Base-by-base conservation (phyloP, 2,888 invertebrate species). In the Uloborus plumipes region DNA sequence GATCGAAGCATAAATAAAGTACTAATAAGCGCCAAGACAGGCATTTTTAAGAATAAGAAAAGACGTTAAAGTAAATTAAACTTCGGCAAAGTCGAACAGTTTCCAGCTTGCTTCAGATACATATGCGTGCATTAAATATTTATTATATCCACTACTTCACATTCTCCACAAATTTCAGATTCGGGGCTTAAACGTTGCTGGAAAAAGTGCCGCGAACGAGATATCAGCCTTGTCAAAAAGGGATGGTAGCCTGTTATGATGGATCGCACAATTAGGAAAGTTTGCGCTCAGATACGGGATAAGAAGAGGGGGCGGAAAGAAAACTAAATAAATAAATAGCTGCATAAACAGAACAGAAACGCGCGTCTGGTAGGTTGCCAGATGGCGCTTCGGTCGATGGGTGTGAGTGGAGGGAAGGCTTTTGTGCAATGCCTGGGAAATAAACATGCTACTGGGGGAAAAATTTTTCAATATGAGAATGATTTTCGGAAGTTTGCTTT, bases 241-340 rank as follows among this genome's bases (percentile, higher is more conserved):
- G 64, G 65, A 77, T 64, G 70, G 70, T 64, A 39, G 20, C 55
- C 70, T 15, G 77, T 55, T 77, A 70, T 77, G 77, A 77, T 77
- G 77, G 77, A 77, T 77, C 70, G 55, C 70, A 77, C 70, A 77
- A 77, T 77, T 77, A 77, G 77, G 26, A 53, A 70, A 64, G 53
- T 55, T 70, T 64, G 77, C 49, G 58, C 64, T 59, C 7, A 72
- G 72, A 51, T 62, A 72, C 72, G 14, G 76, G 53, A 67, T 31
- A 47, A 55, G 62, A 39, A 31, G 31, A 26, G 26, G 39, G 39
- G 39, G 39, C 7, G 39, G 26, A 22, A 67, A 70, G 49, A 77
- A 75, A 50, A 75, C 58, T 66, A 75, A 66, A 75, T 66, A 72
- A 62, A 72, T 72, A 77, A 77, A 77, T 77, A 77, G 71, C 70